Evolutionary conservation across 2,113 vertebrate species (phyloP).

Genomic region (Nyctereutes procyonoides): DNA sequence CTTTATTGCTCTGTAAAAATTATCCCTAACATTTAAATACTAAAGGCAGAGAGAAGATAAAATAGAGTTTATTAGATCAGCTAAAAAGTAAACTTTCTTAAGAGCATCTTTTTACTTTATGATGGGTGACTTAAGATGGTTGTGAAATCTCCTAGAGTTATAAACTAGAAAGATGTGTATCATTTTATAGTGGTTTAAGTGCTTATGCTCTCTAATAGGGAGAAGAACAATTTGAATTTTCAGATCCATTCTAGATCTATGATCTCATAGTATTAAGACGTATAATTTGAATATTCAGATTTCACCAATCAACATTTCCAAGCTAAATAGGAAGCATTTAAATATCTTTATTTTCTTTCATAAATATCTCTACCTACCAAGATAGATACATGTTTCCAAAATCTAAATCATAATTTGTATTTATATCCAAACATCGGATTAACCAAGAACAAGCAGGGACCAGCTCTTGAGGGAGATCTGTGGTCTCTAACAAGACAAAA

Average conservation of each 20-base stretch:
- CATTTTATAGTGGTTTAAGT: neutral
- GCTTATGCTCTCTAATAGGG: neutral
- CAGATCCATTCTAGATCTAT: neutral
- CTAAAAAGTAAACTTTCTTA: conserved; percentile 19
- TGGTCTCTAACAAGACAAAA: neutral
- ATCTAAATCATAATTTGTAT: neutral
- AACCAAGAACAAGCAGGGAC: neutral
- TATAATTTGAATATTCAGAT: neutral
- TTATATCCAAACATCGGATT: neutral
- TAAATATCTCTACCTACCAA: neutral
- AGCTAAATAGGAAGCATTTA: neutral
- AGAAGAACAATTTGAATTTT: neutral
- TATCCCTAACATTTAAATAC: neutral
- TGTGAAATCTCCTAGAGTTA: neutral
- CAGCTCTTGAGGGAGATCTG: neutral
- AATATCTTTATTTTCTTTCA: neutral
- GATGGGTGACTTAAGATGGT: neutral
- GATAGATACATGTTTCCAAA: neutral
- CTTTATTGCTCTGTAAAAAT: neutral
- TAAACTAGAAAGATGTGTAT: neutral
- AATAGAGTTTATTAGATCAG: neutral
- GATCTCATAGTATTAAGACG: conserved; percentile 1
- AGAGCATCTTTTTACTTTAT: neutral
- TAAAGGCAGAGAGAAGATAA: neutral
- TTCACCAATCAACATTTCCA: neutral